Percentiles rank a stretch among this genome's conserved stretches.
phyloP scores from a whole-genome alignment of 2,113 vertebrate genomes.

The Lophura nycthemera region DNA sequence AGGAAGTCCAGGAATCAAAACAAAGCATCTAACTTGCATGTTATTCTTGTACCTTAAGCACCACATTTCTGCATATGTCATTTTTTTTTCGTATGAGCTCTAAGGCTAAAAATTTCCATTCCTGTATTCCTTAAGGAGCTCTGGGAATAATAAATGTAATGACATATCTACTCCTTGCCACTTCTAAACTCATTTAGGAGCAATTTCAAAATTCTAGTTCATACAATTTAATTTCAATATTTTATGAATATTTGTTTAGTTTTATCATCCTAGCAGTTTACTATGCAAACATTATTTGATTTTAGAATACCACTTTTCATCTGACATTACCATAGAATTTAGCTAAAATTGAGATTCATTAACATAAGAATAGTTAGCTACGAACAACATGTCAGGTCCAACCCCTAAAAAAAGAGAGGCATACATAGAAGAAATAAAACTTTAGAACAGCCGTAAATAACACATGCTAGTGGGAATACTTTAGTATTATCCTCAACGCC shows the following conservation, averaged over 20 bases:
- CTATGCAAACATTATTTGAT: not conserved
- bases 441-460: constrained; percentile 60
- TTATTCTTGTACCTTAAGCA: not conserved
- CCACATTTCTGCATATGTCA: not conserved
- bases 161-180: not conserved
- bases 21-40: not conserved
- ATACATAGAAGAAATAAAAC: constrained; percentile 63
- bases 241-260: not conserved
- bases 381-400: not conserved
- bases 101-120: not conserved
- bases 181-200: not conserved
- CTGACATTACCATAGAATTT: not conserved
- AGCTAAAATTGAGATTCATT: not conserved
- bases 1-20: not conserved
- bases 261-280: not conserved
- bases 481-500: constrained; percentile 11
- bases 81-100: not conserved
- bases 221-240: not conserved
- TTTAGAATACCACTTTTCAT: not conserved
- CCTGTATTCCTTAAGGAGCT: not conserved
- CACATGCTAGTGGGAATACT: constrained; percentile 37
- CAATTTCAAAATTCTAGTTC: not conserved
- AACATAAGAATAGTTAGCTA: not conserved
- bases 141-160: not conserved
- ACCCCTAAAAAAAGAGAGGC: not conserved